These are phyloP conservation scores for Nansenia antarctica DNA, from an alignment of 2,113 vertebrate species.

Conservation along the genomic window DNA sequence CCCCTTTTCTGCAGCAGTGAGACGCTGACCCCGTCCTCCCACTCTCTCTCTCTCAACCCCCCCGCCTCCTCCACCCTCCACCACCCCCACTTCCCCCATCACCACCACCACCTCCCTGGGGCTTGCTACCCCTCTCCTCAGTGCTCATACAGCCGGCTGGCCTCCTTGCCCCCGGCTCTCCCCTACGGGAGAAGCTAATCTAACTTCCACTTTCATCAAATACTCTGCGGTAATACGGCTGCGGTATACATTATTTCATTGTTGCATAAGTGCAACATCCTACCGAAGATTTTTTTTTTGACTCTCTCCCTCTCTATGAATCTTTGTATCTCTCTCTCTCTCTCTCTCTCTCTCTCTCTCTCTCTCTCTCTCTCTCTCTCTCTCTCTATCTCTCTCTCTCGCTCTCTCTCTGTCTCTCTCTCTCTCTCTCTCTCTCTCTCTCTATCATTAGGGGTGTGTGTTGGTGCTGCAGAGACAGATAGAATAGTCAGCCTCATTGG, in stretches of 20 bases:
- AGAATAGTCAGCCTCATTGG: conserved; percentile 3
- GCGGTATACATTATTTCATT: too few species aligned
- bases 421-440: conserved; percentile 31
- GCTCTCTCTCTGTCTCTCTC: background rate
- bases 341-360: background rate
- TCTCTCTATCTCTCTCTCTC: background rate
- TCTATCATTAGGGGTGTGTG: background rate
- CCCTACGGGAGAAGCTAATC: too few species aligned
- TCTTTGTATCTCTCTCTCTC: background rate
- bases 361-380: background rate
- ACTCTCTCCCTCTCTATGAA: too few species aligned
- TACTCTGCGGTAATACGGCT: too few species aligned
- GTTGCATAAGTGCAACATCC: background rate
- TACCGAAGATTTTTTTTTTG: background rate
- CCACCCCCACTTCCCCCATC: conserved; percentile 12
- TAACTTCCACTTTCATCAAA: too few species aligned
- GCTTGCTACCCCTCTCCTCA: background rate
- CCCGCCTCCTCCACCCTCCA: conserved; percentile 26
- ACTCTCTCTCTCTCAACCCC: background rate
- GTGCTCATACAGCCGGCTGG: background rate
- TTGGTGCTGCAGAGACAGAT: background rate
- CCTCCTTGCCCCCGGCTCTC: background rate
- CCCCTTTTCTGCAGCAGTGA: conserved; percentile 54
- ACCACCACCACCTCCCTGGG: background rate
- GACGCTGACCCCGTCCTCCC: conserved; percentile 42